A percentile compares a stretch with the other conserved stretches of the same genome.
Evolutionary conservation across 1,140 invertebrate species (phyloP).

Genomic region (Mizuhopecten yessoensis): DNA sequence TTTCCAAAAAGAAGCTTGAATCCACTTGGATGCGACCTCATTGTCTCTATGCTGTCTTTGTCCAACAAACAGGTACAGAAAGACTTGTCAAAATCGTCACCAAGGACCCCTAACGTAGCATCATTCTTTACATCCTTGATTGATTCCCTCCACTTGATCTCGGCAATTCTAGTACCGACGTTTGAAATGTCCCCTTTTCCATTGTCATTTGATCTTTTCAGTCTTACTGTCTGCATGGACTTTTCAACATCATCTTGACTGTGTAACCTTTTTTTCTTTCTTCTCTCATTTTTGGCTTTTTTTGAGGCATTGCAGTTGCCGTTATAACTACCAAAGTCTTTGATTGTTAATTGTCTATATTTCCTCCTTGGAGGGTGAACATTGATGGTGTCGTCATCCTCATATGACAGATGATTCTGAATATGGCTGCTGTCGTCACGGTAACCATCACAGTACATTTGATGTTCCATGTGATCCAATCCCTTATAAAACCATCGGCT

Average conservation of each 20-base stretch:
- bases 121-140: too few relatives aligned
- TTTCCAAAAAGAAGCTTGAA: neutral
- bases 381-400: neutral
- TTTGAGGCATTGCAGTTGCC: neutral
- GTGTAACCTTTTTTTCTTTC: neutral
- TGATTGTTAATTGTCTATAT: neutral
- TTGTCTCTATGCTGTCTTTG: constrained; percentile 2
- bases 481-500: neutral
- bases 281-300: neutral
- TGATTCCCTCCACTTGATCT: neutral
- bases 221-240: neutral
- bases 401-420: neutral
- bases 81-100: neutral
- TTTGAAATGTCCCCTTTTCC: neutral
- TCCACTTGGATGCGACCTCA: neutral
- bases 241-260: neutral
- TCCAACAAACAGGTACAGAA: constrained; percentile 9
- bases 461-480: neutral
- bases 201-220: neutral
- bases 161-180: neutral
- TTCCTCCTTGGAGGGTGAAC: neutral
- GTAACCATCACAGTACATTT: neutral
- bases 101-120: too few relatives aligned
- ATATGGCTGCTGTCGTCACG: neutral
- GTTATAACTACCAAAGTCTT: neutral